Evolutionary conservation across 2,113 vertebrate species (phyloP).

Genomic region (Dinomys branickii): DNA sequence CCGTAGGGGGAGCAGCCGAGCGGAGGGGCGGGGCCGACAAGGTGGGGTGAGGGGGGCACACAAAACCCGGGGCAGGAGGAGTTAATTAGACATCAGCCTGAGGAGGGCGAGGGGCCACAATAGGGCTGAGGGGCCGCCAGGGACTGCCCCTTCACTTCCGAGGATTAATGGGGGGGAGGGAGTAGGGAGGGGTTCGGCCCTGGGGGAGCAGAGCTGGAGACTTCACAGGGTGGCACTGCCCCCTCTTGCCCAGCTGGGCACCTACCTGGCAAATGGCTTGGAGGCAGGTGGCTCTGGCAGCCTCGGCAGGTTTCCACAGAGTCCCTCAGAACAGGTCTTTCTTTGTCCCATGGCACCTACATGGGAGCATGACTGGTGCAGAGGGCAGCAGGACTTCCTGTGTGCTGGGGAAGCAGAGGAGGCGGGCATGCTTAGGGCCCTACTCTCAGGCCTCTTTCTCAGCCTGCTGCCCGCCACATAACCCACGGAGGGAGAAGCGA

Average conservation of each 20-base stretch:
- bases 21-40: slow-evolving; percentile 89
- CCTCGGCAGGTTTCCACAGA: not conserved
- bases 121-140: slow-evolving; percentile 87
- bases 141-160: slow-evolving; percentile 93
- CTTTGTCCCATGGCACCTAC: not conserved
- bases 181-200: slow-evolving; percentile 16
- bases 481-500: not conserved
- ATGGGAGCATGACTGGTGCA: not conserved
- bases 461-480: not conserved
- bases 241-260: slow-evolving; percentile 49
- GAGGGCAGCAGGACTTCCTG: not conserved
- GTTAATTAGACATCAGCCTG: slow-evolving; percentile 95
- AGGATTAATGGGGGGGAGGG: slow-evolving; percentile 88
- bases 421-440: not conserved
- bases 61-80: slow-evolving; percentile 91
- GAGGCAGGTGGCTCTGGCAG: not conserved
- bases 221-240: slow-evolving; percentile 68
- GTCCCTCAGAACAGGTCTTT: not conserved
- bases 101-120: slow-evolving; percentile 90
- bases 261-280: slow-evolving; percentile 8
- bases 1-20: slow-evolving; percentile 83
- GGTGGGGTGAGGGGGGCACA: slow-evolving; percentile 91
- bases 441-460: not conserved
- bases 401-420: not conserved
- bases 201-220: slow-evolving; percentile 35